Conservation (phyloP, 2,797 vertebrate genomes). For the Limnodromus scolopaceus region DNA sequence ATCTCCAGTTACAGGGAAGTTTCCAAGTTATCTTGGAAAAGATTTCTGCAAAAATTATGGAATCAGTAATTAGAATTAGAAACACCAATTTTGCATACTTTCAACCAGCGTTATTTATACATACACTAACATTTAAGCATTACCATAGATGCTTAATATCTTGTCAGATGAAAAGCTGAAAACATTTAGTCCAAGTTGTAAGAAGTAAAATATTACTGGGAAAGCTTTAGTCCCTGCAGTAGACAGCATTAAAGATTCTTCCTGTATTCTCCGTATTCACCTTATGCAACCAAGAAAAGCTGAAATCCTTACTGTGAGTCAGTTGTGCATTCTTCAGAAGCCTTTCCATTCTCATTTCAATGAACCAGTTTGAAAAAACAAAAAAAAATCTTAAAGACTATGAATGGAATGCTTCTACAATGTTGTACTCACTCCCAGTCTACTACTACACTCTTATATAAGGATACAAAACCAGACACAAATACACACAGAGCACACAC, state of each 20-base stretch:
- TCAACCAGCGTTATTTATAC: neutral
- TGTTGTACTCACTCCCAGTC: neutral
- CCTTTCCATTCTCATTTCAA: conserved; percentile 54
- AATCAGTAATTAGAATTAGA: neutral
- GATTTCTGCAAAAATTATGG: neutral
- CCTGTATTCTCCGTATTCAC: neutral
- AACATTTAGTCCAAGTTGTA: neutral
- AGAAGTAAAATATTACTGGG: neutral
- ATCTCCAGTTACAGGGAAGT: neutral
- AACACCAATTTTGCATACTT: neutral
- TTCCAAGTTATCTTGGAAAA: neutral
- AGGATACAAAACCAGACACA: neutral
- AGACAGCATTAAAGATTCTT: neutral
- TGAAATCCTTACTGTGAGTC: neutral
- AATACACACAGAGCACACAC: neutral
- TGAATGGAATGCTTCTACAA: neutral
- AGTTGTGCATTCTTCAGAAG: neutral
- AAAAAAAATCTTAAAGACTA: neutral
- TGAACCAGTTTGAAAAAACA: neutral
- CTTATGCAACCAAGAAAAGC: neutral
- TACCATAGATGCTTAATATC: neutral
- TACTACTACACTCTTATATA: neutral
- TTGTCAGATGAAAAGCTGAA: neutral
- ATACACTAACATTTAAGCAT: neutral
- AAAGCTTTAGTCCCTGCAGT: neutral